phyloP scores from a whole-genome alignment of 64 coral and sea anemone species.

The Cladopsammia gracilis region DNA sequence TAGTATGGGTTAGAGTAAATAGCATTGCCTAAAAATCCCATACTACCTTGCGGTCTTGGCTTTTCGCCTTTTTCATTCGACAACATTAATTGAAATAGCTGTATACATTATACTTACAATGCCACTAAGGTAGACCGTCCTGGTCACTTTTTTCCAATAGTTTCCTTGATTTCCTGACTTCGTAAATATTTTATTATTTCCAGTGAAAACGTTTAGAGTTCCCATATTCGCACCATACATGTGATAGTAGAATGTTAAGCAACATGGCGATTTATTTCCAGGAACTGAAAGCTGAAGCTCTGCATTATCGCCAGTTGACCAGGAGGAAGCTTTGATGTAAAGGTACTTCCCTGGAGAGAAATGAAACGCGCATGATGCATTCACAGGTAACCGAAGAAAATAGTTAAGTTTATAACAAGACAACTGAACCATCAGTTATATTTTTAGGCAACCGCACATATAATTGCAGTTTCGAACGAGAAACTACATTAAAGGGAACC shows the following conservation, averaged over 20 bases:
- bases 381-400: background rate
- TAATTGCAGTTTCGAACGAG: no score
- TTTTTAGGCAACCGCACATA: no score
- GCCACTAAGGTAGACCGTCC: background rate
- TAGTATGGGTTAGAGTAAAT: no score
- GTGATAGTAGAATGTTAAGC: slow-evolving; percentile 57
- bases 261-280: background rate
- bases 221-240: slow-evolving; percentile 38
- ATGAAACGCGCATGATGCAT: background rate
- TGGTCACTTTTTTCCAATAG: slow-evolving; percentile 35
- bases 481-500: no score
- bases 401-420: no score
- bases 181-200: slow-evolving; percentile 58
- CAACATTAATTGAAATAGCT: no score
- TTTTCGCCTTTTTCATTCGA: no score
- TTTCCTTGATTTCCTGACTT: slow-evolving; percentile 42
- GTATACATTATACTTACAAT: background rate
- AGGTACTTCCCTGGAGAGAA: slow-evolving; percentile 19
- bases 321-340: slow-evolving; percentile 24
- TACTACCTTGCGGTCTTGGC: no score
- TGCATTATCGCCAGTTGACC: slow-evolving; percentile 17
- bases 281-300: slow-evolving; percentile 20
- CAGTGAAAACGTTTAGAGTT: slow-evolving; percentile 35
- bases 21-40: no score
- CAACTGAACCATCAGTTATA: no score